These are phyloP conservation scores for Meteorus cinctellus DNA, from an alignment of 2,888 invertebrate genomes.

Conservation along the genomic window DNA sequence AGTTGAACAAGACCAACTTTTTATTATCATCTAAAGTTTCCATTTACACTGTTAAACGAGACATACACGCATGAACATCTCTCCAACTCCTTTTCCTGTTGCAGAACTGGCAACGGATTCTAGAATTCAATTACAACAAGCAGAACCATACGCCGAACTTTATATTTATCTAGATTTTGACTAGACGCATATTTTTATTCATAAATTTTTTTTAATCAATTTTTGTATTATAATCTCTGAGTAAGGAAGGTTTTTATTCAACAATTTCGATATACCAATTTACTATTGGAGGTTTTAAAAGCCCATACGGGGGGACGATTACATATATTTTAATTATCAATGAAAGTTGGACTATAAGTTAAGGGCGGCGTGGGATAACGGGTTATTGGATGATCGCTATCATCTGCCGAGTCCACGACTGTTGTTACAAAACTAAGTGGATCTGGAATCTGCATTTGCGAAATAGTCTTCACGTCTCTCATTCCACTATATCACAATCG, in stretches of 20 bases:
- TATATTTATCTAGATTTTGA: neutral
- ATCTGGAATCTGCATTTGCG: too few species aligned
- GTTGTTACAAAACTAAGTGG: neutral
- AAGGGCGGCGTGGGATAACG: neutral
- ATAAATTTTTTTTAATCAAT: too few species aligned
- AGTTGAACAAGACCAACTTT: neutral
- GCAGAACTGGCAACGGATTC: neutral
- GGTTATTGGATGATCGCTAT: neutral
- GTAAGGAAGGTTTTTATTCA: too few species aligned
- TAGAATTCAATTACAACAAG: neutral
- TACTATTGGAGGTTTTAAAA: neutral
- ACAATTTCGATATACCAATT: neutral
- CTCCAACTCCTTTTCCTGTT: neutral
- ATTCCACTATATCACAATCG: too few species aligned
- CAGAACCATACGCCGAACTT: neutral
- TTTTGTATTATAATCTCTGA: too few species aligned
- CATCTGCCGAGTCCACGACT: neutral
- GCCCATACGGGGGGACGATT: neutral
- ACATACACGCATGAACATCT: neutral
- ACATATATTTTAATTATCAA: neutral
- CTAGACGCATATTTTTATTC: too few species aligned
- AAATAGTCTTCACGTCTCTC: too few species aligned
- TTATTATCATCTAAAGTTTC: neutral
- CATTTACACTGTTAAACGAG: neutral
- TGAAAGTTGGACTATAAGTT: constrained; percentile 12